Percentiles rank a stretch among this genome's conserved stretches.
Evolutionary conservation across 2,888 invertebrate species (phyloP).

Genomic region (Eristalinus sepulchralis): DNA sequence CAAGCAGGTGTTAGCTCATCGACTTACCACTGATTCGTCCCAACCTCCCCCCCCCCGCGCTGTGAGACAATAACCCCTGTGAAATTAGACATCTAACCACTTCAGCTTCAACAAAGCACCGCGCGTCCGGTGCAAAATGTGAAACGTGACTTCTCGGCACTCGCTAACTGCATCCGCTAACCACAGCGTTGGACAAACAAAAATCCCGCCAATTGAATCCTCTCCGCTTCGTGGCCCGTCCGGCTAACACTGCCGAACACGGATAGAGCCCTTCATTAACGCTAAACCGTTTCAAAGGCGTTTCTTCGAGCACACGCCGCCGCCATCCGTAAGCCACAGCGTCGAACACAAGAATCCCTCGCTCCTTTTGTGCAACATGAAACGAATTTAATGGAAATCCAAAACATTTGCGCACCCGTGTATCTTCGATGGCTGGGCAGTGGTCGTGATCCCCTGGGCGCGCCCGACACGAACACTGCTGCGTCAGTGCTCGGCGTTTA

Average conservation of each 20-base stretch:
- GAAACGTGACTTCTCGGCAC: background rate
- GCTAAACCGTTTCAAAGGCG: background rate
- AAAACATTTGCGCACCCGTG: conserved; percentile 33
- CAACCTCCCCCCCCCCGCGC: too few species aligned
- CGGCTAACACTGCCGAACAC: background rate
- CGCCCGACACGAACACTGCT: conserved; percentile 23
- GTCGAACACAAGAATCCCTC: background rate
- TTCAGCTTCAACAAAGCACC: too few species aligned
- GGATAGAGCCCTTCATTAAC: background rate
- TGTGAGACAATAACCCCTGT: too few species aligned
- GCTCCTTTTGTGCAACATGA: conserved; percentile 1
- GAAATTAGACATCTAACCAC: too few species aligned
- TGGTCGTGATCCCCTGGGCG: conserved; percentile 39
- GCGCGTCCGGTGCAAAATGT: background rate
- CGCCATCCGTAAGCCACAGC: background rate
- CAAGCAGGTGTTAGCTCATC: too few species aligned
- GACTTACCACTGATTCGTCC: too few species aligned
- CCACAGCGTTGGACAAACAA: background rate
- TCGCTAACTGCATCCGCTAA: background rate
- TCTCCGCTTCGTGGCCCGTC: background rate
- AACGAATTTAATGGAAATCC: conserved; percentile 51
- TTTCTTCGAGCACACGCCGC: background rate
- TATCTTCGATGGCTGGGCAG: conserved; percentile 14
- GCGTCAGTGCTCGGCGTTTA: conserved; percentile 44
- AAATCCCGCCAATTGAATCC: background rate